Percentiles rank a stretch among this genome's conserved stretches.
phyloP scores from a whole-genome alignment of 2,888 invertebrate species.

The Diaprepes abbreviatus region DNA sequence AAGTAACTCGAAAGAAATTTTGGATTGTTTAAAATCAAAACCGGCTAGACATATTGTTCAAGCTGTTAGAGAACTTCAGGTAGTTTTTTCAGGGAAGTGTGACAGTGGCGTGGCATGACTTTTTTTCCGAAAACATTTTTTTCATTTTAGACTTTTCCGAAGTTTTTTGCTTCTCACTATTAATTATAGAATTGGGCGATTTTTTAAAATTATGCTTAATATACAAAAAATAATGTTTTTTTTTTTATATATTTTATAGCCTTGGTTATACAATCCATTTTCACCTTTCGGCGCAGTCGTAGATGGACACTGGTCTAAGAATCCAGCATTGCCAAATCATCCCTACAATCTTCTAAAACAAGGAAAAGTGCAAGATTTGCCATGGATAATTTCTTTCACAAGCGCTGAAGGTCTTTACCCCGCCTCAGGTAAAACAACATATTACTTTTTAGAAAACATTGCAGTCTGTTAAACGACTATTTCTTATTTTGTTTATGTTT shows the following conservation, averaged over 20 bases:
- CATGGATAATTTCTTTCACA: constrained; percentile 78
- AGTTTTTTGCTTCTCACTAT: no score
- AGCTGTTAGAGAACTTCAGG: constrained; percentile 72
- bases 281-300: constrained; percentile 81
- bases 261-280: constrained; percentile 77
- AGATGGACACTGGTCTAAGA: constrained; percentile 70
- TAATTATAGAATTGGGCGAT: no score
- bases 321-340: constrained; percentile 77
- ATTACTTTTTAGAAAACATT: background rate
- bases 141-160: no score
- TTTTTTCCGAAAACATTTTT: no score
- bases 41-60: constrained; percentile 74
- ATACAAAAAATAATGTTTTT: no score
- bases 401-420: constrained; percentile 83
- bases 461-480: no score
- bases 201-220: no score
- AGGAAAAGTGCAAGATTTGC: constrained; percentile 74
- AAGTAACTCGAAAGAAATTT: constrained; percentile 66
- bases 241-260: constrained; percentile 61
- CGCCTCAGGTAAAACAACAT: constrained; percentile 74
- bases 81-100: background rate
- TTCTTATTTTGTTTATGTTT: no score
- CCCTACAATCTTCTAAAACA: constrained; percentile 75
- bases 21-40: constrained; percentile 74
- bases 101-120: no score